phyloP scores from a whole-genome alignment of 2,797 vertebrate species.

The Erethizon dorsatum region DNA sequence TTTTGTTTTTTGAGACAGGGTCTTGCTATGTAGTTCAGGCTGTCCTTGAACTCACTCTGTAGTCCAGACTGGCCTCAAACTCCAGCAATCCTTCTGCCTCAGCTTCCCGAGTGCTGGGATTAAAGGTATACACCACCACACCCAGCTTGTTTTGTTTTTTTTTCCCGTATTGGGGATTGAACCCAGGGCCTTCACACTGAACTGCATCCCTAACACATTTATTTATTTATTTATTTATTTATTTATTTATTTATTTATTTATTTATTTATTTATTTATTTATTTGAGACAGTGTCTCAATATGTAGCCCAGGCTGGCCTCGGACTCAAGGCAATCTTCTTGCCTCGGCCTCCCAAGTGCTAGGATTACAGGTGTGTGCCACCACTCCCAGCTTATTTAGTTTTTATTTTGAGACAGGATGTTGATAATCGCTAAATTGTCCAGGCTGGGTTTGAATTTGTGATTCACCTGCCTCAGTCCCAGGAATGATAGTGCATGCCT shows the following conservation, averaged over 20 bases:
- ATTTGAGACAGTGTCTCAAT: background rate
- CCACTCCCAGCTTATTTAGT: background rate
- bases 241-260: too few relatives aligned
- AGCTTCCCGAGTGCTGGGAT: background rate
- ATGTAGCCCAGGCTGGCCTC: background rate
- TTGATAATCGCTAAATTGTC: background rate
- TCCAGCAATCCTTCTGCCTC: background rate
- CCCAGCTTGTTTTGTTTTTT: background rate
- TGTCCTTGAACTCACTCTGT: background rate
- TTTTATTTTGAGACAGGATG: background rate
- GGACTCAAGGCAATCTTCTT: background rate
- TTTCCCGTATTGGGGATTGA: background rate
- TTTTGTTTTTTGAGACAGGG: background rate
- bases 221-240: background rate
- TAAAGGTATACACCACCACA: background rate
- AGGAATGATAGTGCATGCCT: background rate
- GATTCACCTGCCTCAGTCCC: background rate
- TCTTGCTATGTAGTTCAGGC: background rate
- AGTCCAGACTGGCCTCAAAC: background rate
- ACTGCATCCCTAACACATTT: background rate
- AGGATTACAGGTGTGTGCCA: background rate
- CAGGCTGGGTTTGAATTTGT: background rate
- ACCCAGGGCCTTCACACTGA: background rate
- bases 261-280: too few relatives aligned
- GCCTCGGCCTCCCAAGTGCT: background rate